A percentile compares a stretch with the other conserved stretches of the same genome.
Conservation (phyloP, 2,797 vertebrate genomes). For the Fistularia commersonii region DNA sequence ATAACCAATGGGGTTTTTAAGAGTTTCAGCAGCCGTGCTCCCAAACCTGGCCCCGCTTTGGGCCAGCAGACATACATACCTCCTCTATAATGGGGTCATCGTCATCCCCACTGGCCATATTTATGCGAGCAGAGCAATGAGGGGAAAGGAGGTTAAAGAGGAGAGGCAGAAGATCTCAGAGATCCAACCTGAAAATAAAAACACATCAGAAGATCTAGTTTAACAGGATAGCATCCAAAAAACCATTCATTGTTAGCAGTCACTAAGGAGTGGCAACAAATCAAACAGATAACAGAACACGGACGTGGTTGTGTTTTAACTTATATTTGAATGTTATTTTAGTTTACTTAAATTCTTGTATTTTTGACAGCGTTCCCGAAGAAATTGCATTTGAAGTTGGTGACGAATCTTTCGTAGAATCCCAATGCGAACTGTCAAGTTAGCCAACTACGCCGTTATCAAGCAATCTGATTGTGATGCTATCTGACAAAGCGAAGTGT, state of each 20-base stretch:
- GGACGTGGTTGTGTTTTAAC: no score
- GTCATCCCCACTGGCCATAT: conserved; percentile 97
- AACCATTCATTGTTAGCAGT: no score
- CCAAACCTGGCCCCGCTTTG: neutral
- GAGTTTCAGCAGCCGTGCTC: no score
- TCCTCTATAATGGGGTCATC: conserved; percentile 98
- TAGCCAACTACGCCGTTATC: conserved; percentile 1
- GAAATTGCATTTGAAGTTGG: no score
- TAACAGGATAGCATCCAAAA: neutral
- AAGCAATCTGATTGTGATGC: conserved; percentile 15
- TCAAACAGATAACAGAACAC: no score
- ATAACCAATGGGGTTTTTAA: no score
- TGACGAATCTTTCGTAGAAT: no score
- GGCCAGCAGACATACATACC: conserved; percentile 65
- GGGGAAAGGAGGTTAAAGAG: conserved; percentile 21
- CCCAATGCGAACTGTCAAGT: no score
- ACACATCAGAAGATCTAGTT: neutral
- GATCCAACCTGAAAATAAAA: conserved; percentile 43
- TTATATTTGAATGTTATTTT: no score
- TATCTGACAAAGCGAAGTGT: neutral
- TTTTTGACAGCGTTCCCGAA: no score
- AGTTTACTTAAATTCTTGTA: no score
- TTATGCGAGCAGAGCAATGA: conserved; percentile 58
- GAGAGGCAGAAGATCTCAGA: conserved; percentile 49
- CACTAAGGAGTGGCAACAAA: no score